Conservation (phyloP, 2,797 vertebrate species). For the Uromys caudimaculatus region DNA sequence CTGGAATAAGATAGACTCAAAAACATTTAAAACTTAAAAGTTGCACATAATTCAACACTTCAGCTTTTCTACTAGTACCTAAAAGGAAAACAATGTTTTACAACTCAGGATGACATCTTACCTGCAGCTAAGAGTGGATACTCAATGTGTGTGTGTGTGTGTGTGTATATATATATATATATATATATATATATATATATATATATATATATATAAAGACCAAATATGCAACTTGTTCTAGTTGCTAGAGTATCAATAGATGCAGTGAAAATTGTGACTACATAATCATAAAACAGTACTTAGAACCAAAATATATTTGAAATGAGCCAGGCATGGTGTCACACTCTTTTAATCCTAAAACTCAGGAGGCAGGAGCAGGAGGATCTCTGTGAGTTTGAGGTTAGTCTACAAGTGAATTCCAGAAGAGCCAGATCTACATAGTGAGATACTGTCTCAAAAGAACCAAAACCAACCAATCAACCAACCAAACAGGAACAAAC, state of each 20-base stretch:
- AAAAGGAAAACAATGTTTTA: constrained; percentile 40
- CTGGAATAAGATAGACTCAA: constrained; percentile 36
- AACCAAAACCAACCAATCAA: not conserved
- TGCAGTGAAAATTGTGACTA: not conserved
- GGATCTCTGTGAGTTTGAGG: not conserved
- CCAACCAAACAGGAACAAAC: not conserved
- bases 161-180: too few relatives aligned
- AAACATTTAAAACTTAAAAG: constrained; percentile 49
- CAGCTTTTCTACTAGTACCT: not conserved
- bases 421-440: not conserved
- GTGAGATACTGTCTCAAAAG: not conserved
- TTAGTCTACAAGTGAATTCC: not conserved
- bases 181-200: too few relatives aligned
- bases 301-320: constrained; percentile 13
- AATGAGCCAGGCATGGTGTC: not conserved
- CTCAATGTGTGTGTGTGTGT: not conserved
- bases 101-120: not conserved
- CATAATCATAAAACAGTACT: not conserved
- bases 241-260: not conserved
- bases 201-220: too few relatives aligned
- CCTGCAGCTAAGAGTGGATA: not conserved
- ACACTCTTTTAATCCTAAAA: not conserved
- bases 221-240: not conserved
- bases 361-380: too few relatives aligned
- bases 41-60: constrained; percentile 46